Evolutionary conservation across 1,140 invertebrate species (phyloP).

Genomic region (Nymphalis io): DNA sequence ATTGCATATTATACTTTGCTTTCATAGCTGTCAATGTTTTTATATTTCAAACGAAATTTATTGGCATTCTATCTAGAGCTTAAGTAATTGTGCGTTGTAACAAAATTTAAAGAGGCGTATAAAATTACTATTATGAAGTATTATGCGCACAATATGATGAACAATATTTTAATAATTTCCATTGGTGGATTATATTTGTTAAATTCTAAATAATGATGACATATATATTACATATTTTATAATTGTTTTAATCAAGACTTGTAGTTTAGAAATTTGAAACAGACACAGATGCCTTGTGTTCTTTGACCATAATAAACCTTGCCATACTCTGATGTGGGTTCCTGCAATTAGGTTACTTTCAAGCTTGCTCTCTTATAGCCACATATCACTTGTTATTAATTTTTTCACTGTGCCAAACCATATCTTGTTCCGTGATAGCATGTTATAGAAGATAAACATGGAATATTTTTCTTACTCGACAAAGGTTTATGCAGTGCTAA

Average conservation of each 20-base stretch:
- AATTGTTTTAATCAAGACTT: not conserved
- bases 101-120: not conserved
- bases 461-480: constrained; percentile 38
- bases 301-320: constrained; percentile 16
- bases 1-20: constrained; percentile 21
- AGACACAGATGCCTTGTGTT: not conserved
- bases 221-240: not conserved
- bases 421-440: constrained; percentile 72
- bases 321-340: constrained; percentile 28
- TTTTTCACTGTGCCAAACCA: constrained; percentile 76
- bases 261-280: not conserved
- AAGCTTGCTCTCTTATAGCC: constrained; percentile 48
- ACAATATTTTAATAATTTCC: too few species aligned
- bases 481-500: constrained; percentile 48
- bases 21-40: not conserved
- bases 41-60: not conserved
- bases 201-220: not conserved
- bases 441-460: constrained; percentile 48
- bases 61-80: not conserved
- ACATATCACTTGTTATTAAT: constrained; percentile 38
- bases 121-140: not conserved
- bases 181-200: too few species aligned
- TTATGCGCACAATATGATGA: not conserved
- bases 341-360: constrained; percentile 19
- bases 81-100: not conserved